Evolutionary conservation across 2,797 vertebrate genomes (phyloP).

Genomic region (Rhinella marina): DNA sequence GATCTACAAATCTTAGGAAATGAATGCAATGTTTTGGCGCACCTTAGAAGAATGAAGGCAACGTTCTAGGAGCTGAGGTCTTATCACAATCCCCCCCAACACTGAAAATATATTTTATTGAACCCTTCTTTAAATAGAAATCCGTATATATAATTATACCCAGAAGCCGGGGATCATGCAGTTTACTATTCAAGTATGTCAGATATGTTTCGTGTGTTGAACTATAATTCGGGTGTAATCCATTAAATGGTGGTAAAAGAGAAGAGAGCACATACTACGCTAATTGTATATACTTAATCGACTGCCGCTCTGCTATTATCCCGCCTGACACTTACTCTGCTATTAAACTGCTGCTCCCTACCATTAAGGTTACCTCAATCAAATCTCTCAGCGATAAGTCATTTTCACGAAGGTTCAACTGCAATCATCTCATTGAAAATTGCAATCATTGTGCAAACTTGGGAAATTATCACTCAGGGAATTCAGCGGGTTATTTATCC

Average conservation of each 20-base stretch:
- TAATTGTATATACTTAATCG: conserved; percentile 26
- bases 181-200: not conserved
- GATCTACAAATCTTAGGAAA: conserved; percentile 10
- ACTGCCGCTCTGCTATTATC: conserved; percentile 21
- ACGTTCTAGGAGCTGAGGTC: not conserved
- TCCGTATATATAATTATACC: conserved; percentile 11
- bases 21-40: conserved; percentile 12
- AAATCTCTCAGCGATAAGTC: not conserved
- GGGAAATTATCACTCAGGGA: not conserved
- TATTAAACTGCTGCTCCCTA: conserved; percentile 34
- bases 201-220: conserved; percentile 12
- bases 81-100: not conserved
- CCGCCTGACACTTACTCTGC: conserved; percentile 6
- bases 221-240: conserved; percentile 33
- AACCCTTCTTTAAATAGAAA: not conserved
- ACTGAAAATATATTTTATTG: not conserved
- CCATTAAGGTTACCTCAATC: conserved; percentile 12
- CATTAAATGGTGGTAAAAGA: conserved; percentile 15
- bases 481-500: too few species aligned
- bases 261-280: not conserved
- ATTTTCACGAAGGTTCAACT: not conserved
- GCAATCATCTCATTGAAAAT: not conserved
- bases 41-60: conserved; percentile 27
- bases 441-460: not conserved
- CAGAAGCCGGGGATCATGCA: not conserved